These are phyloP conservation scores for Sphaeramia orbicularis DNA, from an alignment of 2,797 vertebrate species.

Conservation along the genomic window DNA sequence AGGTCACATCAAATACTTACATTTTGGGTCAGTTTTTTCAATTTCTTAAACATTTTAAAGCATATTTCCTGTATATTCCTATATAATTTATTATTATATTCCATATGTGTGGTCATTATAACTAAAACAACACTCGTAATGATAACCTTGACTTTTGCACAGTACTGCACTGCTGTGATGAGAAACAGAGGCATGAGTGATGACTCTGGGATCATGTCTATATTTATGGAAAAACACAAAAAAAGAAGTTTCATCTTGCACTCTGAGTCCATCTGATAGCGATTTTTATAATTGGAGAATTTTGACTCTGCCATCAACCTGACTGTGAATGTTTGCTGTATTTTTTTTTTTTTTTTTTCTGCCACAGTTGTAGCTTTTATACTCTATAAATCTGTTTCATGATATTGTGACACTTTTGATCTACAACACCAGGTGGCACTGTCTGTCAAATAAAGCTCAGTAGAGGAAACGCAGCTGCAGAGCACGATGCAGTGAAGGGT, in stretches of 20 bases:
- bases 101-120: too few species aligned
- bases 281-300: background rate
- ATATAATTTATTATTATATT: too few species aligned
- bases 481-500: constrained; percentile 1
- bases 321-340: background rate
- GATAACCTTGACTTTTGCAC: too few species aligned
- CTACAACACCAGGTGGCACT: constrained; percentile 61
- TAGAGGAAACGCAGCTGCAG: constrained; percentile 4
- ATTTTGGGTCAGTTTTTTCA: too few species aligned
- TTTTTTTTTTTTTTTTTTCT: constrained; percentile 9
- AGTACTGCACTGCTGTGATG: too few species aligned
- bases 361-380: background rate
- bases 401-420: background rate
- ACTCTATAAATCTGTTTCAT: background rate
- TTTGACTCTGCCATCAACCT: background rate
- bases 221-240: background rate
- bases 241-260: too few species aligned
- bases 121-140: too few species aligned
- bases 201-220: constrained; percentile 3
- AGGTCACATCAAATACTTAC: too few species aligned
- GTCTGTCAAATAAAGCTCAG: constrained; percentile 41
- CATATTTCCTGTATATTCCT: too few species aligned
- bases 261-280: background rate
- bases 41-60: too few species aligned
- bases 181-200: background rate